Base-by-base conservation (phyloP, 2,113 vertebrate genomes). In the human (Homo sapiens) region DNA sequence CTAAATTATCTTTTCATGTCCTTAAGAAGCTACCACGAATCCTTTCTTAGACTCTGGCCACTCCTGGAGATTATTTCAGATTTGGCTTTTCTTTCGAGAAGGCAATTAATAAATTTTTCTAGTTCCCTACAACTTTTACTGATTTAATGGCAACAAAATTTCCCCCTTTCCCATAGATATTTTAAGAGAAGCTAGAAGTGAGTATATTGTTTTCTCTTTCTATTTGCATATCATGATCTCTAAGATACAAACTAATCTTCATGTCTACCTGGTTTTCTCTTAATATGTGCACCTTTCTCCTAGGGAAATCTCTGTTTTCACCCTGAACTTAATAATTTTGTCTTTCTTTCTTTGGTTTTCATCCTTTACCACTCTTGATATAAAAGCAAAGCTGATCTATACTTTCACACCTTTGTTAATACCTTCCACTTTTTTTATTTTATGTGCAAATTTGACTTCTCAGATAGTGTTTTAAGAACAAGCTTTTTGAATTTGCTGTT, bases 51-150 rank as follows among this genome's bases (percentile, higher is more conserved):
- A 88, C 80, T 23, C 40, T 95, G 86, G 55, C 61, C 1, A 59
- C 30, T 90, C 30, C 94, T 85, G 25, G 50, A 76, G 35, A 93
- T 90, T 83, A 83, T 96, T 73, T 93, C 23, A 84, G 50, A 88
- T 83, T 88, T 95, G 18, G 61, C 30, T 84, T 97, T 30, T 93
- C 85, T 75, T 97, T 43, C 57, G 30, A 52, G 52, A 55, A 55
- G 52, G 6, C 18, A 55, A 7, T 55, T 55, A 55, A 55, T 94
- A 43, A 25, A 30, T 52, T 83, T 66, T 93, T 94, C 61, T 94
- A 40, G 45, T 73, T 93, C n/a, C 40, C 27, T 73, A 35, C 87
- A 30, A 75, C 48, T 96, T 90, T 87, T 50, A 88, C 43, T 73
- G 40, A 80, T 59, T 88, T 61, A 97, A 93, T 68, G 87, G 23